Evolutionary conservation across 1,140 invertebrate genomes (phyloP), one percentile per base, ranked within the genome.

Genomic region (Drosophila mojavensis): DNA sequence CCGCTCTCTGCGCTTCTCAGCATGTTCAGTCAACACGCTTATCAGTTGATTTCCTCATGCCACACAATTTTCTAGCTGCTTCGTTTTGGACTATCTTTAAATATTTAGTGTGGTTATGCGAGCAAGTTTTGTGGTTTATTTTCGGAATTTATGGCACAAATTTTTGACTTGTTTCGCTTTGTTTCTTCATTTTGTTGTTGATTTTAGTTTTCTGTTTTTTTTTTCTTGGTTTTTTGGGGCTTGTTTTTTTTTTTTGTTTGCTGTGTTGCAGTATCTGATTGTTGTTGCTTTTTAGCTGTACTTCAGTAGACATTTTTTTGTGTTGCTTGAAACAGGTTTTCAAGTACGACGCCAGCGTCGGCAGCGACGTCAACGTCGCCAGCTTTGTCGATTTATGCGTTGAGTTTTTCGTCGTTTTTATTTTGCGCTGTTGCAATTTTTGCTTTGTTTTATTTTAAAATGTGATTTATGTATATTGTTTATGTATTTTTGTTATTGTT

Each of bases 391-490:
- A 86, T 88, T 86, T 86, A 88, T 86, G 84, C 84, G 84, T 86
- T 86, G 79, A 79, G 73, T 50, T 78, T 79, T 72, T 73, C 64
- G 65, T 30, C 20, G 39, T 69, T 62, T 71, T 77, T 71, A 67
- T 70, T 79, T 71, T 68, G 56, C 28, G 83, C 76, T 82, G 79
- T 83, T 88, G 83, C 83, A 88, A 89, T 89, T 88, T 83, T 78
- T 45, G 76, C 69, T 88, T 88, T 88, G 83, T 88, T 88, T 88
- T 89, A 80, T 88, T 88, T 88, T 86, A 62, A 74, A 89, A 83
- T 89, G 84, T 88, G 83, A 88, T 88, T 88, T 88, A 88, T 88
- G 83, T 86, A 80, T 84, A 71, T 83, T 83, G 72, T 78, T 73
- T 83, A 61, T 69, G 62, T 63, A 63, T 43, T 68, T 76, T 70